Conservation (phyloP, 2,797 vertebrate genomes). For the Typhlichthys subterraneus region DNA sequence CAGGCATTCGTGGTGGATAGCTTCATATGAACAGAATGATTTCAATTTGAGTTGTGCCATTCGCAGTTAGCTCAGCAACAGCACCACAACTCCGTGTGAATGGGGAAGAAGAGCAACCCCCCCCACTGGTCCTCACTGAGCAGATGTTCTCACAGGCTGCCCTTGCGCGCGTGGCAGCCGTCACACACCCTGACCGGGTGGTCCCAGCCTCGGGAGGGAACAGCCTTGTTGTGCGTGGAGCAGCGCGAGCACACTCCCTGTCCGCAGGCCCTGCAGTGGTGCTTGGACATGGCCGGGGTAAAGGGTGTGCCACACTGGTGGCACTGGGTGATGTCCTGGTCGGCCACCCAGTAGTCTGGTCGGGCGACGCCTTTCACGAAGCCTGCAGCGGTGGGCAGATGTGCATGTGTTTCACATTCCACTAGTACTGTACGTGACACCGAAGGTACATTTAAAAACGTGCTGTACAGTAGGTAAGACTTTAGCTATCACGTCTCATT, state of each 20-base stretch:
- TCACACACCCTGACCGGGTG: constrained; percentile 84
- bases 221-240: constrained; percentile 71
- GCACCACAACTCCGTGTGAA: constrained; percentile 22
- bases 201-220: constrained; percentile 85
- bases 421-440: too few relatives aligned
- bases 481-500: too few relatives aligned
- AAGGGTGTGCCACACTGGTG: constrained; percentile 76
- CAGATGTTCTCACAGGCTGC: constrained; percentile 58
- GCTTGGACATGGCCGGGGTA: constrained; percentile 76
- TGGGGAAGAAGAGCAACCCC: constrained; percentile 18
- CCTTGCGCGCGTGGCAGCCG: constrained; percentile 63
- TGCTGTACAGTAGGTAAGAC: too few relatives aligned
- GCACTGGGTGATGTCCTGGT: constrained; percentile 80
- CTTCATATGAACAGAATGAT: too few relatives aligned
- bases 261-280: constrained; percentile 86
- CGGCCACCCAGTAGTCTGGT: constrained; percentile 85
- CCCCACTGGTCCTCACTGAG: neutral
- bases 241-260: constrained; percentile 81
- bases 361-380: constrained; percentile 83
- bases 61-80: constrained; percentile 5
- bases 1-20: too few relatives aligned
- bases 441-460: too few relatives aligned
- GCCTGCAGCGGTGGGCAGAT: constrained; percentile 54
- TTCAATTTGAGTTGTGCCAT: constrained; percentile 22
- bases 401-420: too few relatives aligned